Evolutionary conservation across 2,797 vertebrate genomes (phyloP).

Genomic region (Arnoldichthys spilopterus): DNA sequence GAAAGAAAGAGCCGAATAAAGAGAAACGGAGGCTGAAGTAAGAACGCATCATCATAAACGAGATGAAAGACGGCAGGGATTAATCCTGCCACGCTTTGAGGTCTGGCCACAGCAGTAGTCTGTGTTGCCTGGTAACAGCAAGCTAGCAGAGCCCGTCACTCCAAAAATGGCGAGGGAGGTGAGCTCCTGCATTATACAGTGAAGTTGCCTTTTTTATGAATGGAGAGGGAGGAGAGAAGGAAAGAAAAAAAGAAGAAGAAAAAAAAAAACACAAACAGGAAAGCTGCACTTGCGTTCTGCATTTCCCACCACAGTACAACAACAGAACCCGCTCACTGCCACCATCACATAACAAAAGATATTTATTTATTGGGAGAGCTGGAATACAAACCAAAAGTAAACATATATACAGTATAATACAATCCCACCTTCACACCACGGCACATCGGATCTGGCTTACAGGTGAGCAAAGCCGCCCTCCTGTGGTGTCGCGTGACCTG

Average conservation of each 20-base stretch:
- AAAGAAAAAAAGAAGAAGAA: too few relatives aligned
- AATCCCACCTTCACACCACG: conserved; percentile 42
- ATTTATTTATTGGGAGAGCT: conserved; percentile 59
- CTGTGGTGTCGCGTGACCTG: neutral
- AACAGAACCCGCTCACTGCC: neutral
- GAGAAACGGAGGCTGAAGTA: neutral
- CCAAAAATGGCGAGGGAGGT: conserved; percentile 40
- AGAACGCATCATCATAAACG: neutral
- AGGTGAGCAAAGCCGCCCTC: neutral
- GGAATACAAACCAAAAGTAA: conserved; percentile 48
- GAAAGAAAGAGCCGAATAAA: neutral
- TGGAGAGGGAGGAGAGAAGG: conserved; percentile 11
- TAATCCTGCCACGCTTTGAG: conserved; percentile 30
- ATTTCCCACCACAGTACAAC: conserved; percentile 5
- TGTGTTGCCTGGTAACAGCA: conserved; percentile 61
- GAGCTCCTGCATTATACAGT: conserved; percentile 34
- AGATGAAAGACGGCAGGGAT: conserved; percentile 7
- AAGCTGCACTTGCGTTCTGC: conserved; percentile 1
- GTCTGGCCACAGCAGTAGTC: conserved; percentile 40
- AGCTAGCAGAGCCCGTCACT: conserved; percentile 41
- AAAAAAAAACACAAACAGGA: neutral
- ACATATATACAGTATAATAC: conserved; percentile 57
- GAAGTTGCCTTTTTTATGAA: conserved; percentile 59
- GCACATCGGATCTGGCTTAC: neutral
- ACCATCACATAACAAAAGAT: conserved; percentile 65